Conservation (phyloP, 2,888 invertebrate genomes). For the Azorinus chamasolen region DNA sequence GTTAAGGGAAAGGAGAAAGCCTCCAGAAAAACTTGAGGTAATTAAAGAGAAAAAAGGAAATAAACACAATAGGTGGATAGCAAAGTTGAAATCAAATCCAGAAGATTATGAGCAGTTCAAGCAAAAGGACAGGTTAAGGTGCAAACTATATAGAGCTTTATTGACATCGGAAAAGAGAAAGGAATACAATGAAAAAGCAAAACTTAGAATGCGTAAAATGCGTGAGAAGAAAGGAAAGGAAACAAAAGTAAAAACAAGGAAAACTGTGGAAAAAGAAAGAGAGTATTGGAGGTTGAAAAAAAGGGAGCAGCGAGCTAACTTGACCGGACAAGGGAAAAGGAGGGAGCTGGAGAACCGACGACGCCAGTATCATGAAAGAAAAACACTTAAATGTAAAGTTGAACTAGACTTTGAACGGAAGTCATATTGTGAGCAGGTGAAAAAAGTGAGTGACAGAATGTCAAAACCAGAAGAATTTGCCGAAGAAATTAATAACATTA, state of each 20-base stretch:
- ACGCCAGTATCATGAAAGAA: constrained; percentile 10
- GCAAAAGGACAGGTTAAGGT: constrained; percentile 11
- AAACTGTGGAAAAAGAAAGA: constrained; percentile 18
- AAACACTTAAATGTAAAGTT: neutral
- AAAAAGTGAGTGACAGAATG: no score
- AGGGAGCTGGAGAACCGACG: constrained; percentile 3
- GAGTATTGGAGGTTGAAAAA: constrained; percentile 17
- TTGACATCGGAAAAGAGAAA: constrained; percentile 21
- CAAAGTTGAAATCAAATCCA: constrained; percentile 4
- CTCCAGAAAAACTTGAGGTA: constrained; percentile 2
- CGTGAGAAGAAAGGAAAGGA: constrained; percentile 8
- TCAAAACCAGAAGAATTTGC: constrained; percentile 18
- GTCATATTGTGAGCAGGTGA: no score
- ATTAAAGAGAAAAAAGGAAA: constrained; percentile 6
- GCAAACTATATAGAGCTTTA: no score
- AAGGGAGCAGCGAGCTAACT: constrained; percentile 13
- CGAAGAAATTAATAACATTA: constrained; percentile 4
- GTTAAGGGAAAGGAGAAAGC: constrained; percentile 10
- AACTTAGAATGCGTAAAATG: constrained; percentile 18
- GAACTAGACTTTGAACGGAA: neutral
- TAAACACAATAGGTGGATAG: constrained; percentile 2
- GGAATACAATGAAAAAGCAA: constrained; percentile 19
- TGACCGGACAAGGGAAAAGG: constrained; percentile 8
- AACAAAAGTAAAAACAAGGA: constrained; percentile 25
- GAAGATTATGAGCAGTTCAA: constrained; percentile 7